Base-by-base conservation (phyloP, 2,888 invertebrate genomes). In the Dinocampus coccinellae region DNA sequence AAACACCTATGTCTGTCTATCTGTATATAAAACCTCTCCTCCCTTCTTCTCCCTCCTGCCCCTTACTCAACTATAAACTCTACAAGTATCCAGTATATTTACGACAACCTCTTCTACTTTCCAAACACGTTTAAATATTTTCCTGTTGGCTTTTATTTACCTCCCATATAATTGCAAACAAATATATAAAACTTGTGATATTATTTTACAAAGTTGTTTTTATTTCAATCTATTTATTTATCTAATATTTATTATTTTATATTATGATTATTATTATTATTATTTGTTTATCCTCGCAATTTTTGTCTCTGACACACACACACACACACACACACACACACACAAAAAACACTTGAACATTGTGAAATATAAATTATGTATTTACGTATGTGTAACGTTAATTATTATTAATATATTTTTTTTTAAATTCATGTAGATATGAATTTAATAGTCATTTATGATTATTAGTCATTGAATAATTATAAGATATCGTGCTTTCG, bases 71-170 rank as follows among this genome's bases (percentile, higher is more conserved):
- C 47, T 47, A 47, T 47, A 47, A 47, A 16, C 16, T 16, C 7
- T 16, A 16, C 16, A 24, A 42, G 16, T 20, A 42, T 42, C 29
- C 22, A 34, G 29, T 13, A 22, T 24, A 65, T 33, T 65, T 34
- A 65, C 42, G 52, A 53, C 53, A 47, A 52, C 52, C 33, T 24
- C 13, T 61, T 61, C 36, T 42, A 53, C 65, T 65, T 65, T 65
- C 36, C 20, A 34, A 52, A 47, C 52, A 39, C 64, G 29, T 47
- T 47, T 65, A 33, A 52, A 65, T 65, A 47, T 64, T 42, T 29
- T n/a, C 58, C 58, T 58, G 13, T 58, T n/a, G 26, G 33, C 33
- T 58, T 47, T 58, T 58, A 58, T 58, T 58, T 58, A 33, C 58
- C 33, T 58, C 58, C 58, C 7, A 47, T n/a, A n/a, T 47, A 47